Evolutionary conservation across 2,113 vertebrate genomes (phyloP), one percentile per base, ranked within the genome.

Genomic region (Anhinga rufa): DNA sequence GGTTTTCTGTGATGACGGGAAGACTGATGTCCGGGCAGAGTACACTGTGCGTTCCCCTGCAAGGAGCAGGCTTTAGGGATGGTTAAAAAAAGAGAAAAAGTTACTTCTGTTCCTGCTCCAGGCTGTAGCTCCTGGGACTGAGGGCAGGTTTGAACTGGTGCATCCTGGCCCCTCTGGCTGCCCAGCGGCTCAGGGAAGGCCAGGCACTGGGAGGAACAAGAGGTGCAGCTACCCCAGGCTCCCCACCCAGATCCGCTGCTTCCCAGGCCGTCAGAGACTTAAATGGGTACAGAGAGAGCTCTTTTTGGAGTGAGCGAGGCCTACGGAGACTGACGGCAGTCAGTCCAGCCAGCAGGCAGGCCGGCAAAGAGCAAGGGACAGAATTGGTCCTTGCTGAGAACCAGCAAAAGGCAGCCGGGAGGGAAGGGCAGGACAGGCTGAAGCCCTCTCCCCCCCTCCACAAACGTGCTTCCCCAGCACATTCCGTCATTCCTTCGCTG

Each of bases 221-320:
- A 5, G 12, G 52, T 40, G 28, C 55, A 52, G 54, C 46, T 38
- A 28, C 51, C 17, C 46, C 6, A 6, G 82, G 88, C 76, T 83
- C 46, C 34, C 28, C 10, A 36, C 3, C 42, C 7, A 19, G 46
- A 54, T 20, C n/a, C 1, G 2, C 52, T 79, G 52, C 66, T 94
- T 88, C 64, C n/a, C 66, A 77, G 81, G 69, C 55, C 79, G 52
- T 6, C 36, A 51, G 62, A 48, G 40, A 17, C 26, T 54, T 10
- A 17, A 76, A 34, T 0, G 0, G 48, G 48, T 57, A 32, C 17
- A 75, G 58, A 77, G 24, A 49, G 58, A 6, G 55, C 66, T 83
- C 3, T 0, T 7, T 57, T 7, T 14, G 36, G 60, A 87, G 66
- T 2, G 9, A 86, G 40, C 0, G 0, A 42, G 58, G 64, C 34